phyloP scores from a whole-genome alignment of 1,140 invertebrate genomes.

The Carposina sasakii region DNA sequence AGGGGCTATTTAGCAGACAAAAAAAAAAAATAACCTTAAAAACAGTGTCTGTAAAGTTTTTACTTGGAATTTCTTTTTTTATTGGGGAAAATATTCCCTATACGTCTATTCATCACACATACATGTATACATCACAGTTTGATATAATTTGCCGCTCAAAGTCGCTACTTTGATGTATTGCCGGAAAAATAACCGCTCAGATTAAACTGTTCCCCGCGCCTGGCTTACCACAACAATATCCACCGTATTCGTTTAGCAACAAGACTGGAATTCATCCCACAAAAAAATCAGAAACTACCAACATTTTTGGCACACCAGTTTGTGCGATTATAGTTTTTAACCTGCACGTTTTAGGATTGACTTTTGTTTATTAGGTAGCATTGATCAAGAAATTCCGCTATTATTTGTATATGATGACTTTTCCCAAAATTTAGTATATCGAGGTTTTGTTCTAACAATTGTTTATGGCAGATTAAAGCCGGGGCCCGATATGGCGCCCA shows the following conservation, averaged over 20 bases:
- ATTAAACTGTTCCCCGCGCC: constrained; percentile 34
- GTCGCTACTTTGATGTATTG: constrained; percentile 50
- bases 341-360: not conserved
- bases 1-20: too few species aligned
- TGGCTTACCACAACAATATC: not conserved
- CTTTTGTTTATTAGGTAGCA: not conserved
- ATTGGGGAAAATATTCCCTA: too few species aligned
- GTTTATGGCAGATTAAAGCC: constrained; percentile 50
- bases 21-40: too few species aligned
- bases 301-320: not conserved
- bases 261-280: not conserved
- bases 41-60: too few species aligned
- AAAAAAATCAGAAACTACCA: not conserved
- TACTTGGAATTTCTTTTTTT: too few species aligned
- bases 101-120: constrained; percentile 7
- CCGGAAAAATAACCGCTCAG: constrained; percentile 53
- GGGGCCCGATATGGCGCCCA: constrained; percentile 31
- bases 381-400: constrained; percentile 38
- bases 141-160: constrained; percentile 52
- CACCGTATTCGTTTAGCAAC: not conserved
- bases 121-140: constrained; percentile 40
- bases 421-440: constrained; percentile 42
- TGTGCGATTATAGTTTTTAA: not conserved
- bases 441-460: constrained; percentile 41
- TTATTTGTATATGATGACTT: constrained; percentile 41